Conservation (phyloP, 2,888 invertebrate species). For the Allacma fusca region DNA sequence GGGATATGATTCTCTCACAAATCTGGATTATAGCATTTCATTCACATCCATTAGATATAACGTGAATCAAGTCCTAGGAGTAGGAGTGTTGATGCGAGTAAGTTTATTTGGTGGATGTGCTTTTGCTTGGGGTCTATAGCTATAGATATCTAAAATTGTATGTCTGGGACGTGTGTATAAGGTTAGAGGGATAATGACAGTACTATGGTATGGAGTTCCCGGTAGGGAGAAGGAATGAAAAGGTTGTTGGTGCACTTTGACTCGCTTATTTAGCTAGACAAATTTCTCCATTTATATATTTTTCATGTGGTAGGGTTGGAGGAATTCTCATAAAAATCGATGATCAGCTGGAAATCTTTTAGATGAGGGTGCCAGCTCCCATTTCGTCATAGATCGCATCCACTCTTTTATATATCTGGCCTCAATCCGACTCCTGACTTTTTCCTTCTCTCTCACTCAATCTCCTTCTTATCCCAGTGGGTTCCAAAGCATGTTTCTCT, state of each 20-base stretch:
- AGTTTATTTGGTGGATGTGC: too few relatives aligned
- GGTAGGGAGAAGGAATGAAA: neutral
- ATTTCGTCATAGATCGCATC: conserved; percentile 28
- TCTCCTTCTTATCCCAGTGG: neutral
- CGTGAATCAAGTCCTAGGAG: too few relatives aligned
- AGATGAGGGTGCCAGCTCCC: conserved; percentile 36
- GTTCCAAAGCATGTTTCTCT: neutral
- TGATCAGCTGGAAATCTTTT: conserved; percentile 38
- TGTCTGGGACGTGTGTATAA: neutral
- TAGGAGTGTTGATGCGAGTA: too few relatives aligned
- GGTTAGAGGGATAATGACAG: conserved; percentile 4
- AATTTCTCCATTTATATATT: conserved; percentile 37
- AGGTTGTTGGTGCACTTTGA: neutral
- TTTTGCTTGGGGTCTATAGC: too few relatives aligned
- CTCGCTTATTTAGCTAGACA: conserved; percentile 32
- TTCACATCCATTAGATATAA: too few relatives aligned
- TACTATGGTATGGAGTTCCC: neutral
- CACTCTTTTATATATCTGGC: conserved; percentile 22
- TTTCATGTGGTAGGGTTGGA: conserved; percentile 14
- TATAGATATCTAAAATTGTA: neutral
- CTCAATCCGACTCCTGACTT: conserved; percentile 32
- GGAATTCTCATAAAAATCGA: conserved; percentile 43
- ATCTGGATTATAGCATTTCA: too few relatives aligned
- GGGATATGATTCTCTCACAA: neutral
- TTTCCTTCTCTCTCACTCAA: neutral